Evolutionary conservation across 2,888 invertebrate genomes (phyloP), one percentile per base, ranked within the genome.

Genomic region (Ashinkailepas kermadecensis): DNA sequence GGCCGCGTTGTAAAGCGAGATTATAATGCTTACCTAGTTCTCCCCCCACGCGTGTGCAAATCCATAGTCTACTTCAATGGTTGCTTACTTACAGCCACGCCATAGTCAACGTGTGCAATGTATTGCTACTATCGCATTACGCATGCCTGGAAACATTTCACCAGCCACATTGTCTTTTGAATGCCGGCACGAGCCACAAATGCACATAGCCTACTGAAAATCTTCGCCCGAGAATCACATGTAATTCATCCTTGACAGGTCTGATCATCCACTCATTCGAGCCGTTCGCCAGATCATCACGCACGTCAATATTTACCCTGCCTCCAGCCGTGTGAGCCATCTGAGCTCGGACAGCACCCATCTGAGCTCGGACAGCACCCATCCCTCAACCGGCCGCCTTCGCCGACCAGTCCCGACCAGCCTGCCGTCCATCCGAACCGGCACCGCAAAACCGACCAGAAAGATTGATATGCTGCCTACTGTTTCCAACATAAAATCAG

Each of bases 401-500:
- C 39, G 39, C 39, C 39, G 39, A 39, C 39, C 39, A 39, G 39
- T 39, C 39, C 39, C 39, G 39, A 4, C 39, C 39, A 39, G 39
- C 1, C 39, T 15, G 59, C 59, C 15, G 59, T 15, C 59, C 12
- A 7, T 59, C 39, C 65, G 6, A n/a, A 13, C 70, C 74, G 54
- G 54, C 54, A 39, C 74, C 54, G 74, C 54, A 54, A 74, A 13
- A 74, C 15, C 74, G 54, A 54, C 18, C 7, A 21, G 74, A 18
- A 74, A 74, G 74, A 74, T 74, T 74, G 74, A 74, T 74, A 13
- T 54, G 74, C 25, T 12, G 74, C 74, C 74, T 54, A 54, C 74
- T 74, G 74, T 39, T 54, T 74, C 74, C 74, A 74, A 74, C 74
- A 74, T 74, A 74, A 74, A 74, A 74, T 74, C 74, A 74, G 74